Evolutionary conservation across 2,888 invertebrate genomes (phyloP), one percentile per base, ranked within the genome.

Genomic region (Diloba caeruleocephala): DNA sequence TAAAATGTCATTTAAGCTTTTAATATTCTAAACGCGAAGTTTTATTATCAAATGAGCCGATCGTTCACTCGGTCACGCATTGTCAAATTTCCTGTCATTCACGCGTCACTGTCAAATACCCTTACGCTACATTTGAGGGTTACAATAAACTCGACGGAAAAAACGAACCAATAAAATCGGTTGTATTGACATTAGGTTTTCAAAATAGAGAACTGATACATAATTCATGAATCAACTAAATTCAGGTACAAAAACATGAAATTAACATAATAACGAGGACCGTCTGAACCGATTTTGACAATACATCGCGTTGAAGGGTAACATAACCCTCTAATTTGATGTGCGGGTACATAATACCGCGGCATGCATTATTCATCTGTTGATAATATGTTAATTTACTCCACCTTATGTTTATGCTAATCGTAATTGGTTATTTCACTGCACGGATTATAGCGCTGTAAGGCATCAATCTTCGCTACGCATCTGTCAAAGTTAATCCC

Each of bases 391-490:
- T 87, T 88, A 90, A 91, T 90, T 85, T 75, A 83, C 82, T 80
- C 72, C 80, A 87, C 89, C 87, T 91, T 89, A 89, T 90, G 90
- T 89, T 91, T 92, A 92, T 92, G 90, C 79, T 90, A 92, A 92
- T 91, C 82, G 78, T 92, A 90, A 92, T 92, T 91, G 91, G 87
- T 91, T 91, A 90, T 90, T 90, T 91, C 84, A 81, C 78, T 79
- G 85, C 82, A 81, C 80, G 81, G 88, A 86, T 89, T 87, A 86
- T 78, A 72, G 71, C 63, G 71, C 68, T 70, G 72, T 68, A 57
- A 62, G 68, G 71, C 82, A 84, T 87, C 87, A 83, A 86, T 88
- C 87, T 83, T 79, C 62, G 58, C 72, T 59, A 79, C 77, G 78
- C 84, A 82, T 88, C 86, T 84, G 86, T 88, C 88, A 83, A 75